Evolutionary conservation across 2,888 invertebrate genomes (phyloP).

Genomic region (Chaitophorus viminalis): DNA sequence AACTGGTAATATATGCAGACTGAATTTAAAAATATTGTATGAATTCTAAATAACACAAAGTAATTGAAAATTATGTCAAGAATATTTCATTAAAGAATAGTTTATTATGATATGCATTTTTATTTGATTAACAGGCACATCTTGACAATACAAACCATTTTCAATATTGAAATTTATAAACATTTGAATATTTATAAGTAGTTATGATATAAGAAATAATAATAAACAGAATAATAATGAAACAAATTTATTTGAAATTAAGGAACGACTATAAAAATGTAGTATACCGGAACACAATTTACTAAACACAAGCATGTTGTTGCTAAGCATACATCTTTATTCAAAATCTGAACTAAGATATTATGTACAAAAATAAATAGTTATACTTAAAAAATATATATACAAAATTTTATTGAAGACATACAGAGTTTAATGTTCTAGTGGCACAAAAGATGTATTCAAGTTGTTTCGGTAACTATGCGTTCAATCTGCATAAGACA

Average conservation of each 20-base stretch:
- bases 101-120: neutral
- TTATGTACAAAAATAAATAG: constrained; percentile 61
- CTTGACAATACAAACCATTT: neutral
- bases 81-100: constrained; percentile 6
- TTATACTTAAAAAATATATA: constrained; percentile 52
- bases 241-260: constrained; percentile 55
- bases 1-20: constrained; percentile 29
- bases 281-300: constrained; percentile 40
- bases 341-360: constrained; percentile 53
- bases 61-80: neutral
- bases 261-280: constrained; percentile 56
- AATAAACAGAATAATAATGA: constrained; percentile 34
- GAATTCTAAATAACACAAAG: constrained; percentile 16
- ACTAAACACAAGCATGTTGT: constrained; percentile 45
- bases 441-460: constrained; percentile 53
- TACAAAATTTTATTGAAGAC: constrained; percentile 46
- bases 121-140: neutral
- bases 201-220: neutral
- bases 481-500: constrained; percentile 87
- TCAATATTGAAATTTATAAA: neutral
- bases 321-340: constrained; percentile 51
- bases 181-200: neutral
- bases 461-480: constrained; percentile 40
- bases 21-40: constrained; percentile 18
- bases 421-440: constrained; percentile 60